Evolutionary conservation across 2,113 vertebrate genomes (phyloP).

Genomic region (Callospermophilus lateralis): DNA sequence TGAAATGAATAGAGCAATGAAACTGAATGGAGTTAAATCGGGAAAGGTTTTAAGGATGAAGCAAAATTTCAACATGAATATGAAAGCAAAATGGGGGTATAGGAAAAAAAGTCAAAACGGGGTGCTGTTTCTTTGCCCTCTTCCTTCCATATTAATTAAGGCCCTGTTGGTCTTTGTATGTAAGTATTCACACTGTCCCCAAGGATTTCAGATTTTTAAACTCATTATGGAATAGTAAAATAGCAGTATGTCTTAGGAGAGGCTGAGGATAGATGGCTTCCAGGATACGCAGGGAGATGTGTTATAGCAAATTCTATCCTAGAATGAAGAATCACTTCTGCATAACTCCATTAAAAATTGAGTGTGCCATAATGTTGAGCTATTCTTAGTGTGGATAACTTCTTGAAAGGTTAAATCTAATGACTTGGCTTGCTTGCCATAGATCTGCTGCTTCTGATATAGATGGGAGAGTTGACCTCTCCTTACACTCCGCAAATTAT

Average conservation of each 20-base stretch:
- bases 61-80: not conserved
- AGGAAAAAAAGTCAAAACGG: not conserved
- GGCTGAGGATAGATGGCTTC: not conserved
- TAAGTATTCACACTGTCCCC: not conserved
- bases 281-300: not conserved
- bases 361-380: constrained; percentile 70
- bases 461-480: constrained; percentile 63
- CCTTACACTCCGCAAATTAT: constrained; percentile 68
- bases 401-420: constrained; percentile 79
- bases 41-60: constrained; percentile 50
- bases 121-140: not conserved
- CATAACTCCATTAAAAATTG: constrained; percentile 84
- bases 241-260: not conserved
- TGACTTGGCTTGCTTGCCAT: constrained; percentile 34
- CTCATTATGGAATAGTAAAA: not conserved
- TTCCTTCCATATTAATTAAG: not conserved
- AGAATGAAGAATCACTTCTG: constrained; percentile 50
- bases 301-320: constrained; percentile 38
- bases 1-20: not conserved
- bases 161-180: not conserved
- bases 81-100: not conserved
- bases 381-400: constrained; percentile 81
- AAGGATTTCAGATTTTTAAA: not conserved
- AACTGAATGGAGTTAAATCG: constrained; percentile 18
- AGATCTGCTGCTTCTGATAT: constrained; percentile 70